Evolutionary conservation across 2,797 vertebrate species (phyloP), one percentile per base, ranked within the genome.

Genomic region (Staurois parvus): DNA sequence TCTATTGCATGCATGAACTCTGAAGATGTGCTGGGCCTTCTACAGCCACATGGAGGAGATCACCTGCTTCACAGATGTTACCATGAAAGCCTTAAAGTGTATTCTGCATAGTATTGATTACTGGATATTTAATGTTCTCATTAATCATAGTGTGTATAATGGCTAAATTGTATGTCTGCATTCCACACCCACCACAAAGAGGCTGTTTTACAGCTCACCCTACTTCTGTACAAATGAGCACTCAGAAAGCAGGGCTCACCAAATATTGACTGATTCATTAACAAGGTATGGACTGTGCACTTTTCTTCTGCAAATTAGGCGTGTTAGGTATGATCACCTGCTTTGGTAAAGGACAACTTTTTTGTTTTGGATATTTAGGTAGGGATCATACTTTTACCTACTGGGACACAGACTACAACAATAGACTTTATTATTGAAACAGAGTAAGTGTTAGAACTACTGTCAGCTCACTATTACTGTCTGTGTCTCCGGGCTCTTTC

Each of bases 81-180:
- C 79, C 79, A 68, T 56, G 73, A 84, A 75, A 52, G 74, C 52
- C 8, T 2, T 6, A 40, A n/a, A 72, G 52, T 72, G 68, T 3
- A 24, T 26, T 70, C 7, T 17, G 26, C 45, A 32, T 42, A 37
- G 52, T 62, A 81, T 81, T 72, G 68, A 81, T 81, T 62, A 62
- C 45, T 62, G n/a, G 73, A 59, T 26, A 26, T 30, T 79, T 79
- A 67, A 28, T n/a, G 82, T 24, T 52, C 74, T 34, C 82, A 69
- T 84, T 76, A 69, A 84, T 76, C 76, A 76, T n/a, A 67, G 67
- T 70, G n/a, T 69, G 73, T 68, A 34, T n/a, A 70, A 84, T 84
- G 40, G 73, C 72, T 85, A 13, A 85, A 87, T 66, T 32, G 72
- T 85, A 79, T 87, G 79, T 84, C 84, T 84, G 62, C 48, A 59